Evolutionary conservation across 1,140 invertebrate species (phyloP), one percentile per base, ranked within the genome.

Genomic region (Sesamia nonagrioides): DNA sequence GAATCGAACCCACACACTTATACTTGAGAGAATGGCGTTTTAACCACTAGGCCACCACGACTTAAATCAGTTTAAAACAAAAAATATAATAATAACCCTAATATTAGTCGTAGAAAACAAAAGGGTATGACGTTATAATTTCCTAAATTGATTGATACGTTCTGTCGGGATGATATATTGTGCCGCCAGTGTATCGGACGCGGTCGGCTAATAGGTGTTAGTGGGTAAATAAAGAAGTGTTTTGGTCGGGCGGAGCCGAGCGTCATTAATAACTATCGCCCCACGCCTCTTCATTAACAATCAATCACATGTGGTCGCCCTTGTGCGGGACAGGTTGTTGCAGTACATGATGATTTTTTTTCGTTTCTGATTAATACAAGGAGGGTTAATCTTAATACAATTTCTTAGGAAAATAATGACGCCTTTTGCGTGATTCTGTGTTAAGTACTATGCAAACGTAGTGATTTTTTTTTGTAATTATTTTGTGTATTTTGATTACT

Each of bases 191-290:
- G 89, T 89, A 85, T 86, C 85, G 86, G 88, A 91, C 90, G 82
- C 80, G 84, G 82, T 71, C 84, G 80, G 87, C 85, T 94, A 92
- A 92, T 92, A 92, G 91, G 91, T 90, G 92, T 90, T 92, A 90
- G 87, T 91, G 89, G 87, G 86, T 86, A 89, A 89, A 91, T 91
- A 92, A 92, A 93, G 88, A 92, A 90, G 82, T 84, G 71, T 78
- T 63, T 78, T 37, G 60, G 75, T 11, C 86, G 84, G 89, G 90
- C 86, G 90, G 91, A 86, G 91, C 82, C 84, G 79, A 69, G 82
- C n/a, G 78, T 88, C 92, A 94, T 95, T 95, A 95, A 95, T 95
- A 95, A 92, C 93, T 93, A 94, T 89, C 84, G 84, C 89, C 86
- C 89, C 77, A 85, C 72, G 73, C 60, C 90, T 92, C 92, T 95